Evolutionary conservation across 2,113 vertebrate species (phyloP).

Genomic region (Empidonax alnorum): DNA sequence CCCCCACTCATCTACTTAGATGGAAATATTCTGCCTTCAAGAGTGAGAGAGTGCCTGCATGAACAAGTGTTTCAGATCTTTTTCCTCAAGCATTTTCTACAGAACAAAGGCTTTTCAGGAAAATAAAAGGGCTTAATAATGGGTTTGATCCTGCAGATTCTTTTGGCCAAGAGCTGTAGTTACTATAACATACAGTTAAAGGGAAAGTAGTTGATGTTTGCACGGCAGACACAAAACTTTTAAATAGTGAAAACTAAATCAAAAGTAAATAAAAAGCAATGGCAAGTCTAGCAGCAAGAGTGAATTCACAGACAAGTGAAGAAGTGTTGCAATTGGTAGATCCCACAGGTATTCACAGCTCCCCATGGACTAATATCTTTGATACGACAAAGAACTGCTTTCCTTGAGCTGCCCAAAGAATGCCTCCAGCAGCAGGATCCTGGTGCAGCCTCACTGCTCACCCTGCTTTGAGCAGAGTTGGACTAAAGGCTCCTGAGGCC

Average conservation of each 20-base stretch:
- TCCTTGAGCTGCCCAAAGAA: neutral
- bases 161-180: neutral
- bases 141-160: neutral
- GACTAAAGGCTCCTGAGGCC: neutral
- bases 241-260: neutral
- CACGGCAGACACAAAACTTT: neutral
- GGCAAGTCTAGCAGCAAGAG: neutral
- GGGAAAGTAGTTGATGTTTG: neutral
- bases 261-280: neutral
- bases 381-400: neutral
- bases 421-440: neutral
- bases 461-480: neutral
- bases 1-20: neutral
- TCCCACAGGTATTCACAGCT: neutral
- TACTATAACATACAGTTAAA: neutral
- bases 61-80: neutral
- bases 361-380: neutral
- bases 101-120: neutral
- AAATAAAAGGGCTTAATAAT: neutral
- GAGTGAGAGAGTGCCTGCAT: neutral
- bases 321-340: neutral
- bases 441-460: neutral
- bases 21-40: neutral
- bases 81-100: neutral
- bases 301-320: neutral